Evolutionary conservation across 2,888 invertebrate species (phyloP), one percentile per base, ranked within the genome.

Genomic region (Gandaritis pyraliata): DNA sequence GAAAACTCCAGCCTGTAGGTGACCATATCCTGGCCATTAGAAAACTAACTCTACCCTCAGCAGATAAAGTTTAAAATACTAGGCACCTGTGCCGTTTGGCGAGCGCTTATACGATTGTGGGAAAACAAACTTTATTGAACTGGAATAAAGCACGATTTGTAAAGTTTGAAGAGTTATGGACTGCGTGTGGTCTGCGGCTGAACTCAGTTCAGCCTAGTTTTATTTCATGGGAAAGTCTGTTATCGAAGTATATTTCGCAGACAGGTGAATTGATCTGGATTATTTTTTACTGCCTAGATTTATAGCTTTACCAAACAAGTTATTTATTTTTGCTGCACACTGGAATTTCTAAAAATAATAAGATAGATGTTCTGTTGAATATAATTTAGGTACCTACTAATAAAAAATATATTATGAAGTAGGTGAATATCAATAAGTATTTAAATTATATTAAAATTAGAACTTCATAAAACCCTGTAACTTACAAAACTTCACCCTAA

Each of bases 241-340:
- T 65, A 57, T 61, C 58, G 57, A 60, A 60, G 43, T 16, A 50
- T 66, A 71, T 68, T 72, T 66, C 50, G 70, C 70, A 65, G 72
- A 72, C 76, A 72, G 67, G 69, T 77, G 72, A 72, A 71, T 74
- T 70, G 70, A 66, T 55, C 63, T 66, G 63, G 70, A 61, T 62
- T 58, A 23, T 50, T 33, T 33, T 48, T 33, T 48, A 33, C 11
- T 30, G 30, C 29, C 23, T 30, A 12, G 30, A 13, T 23, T 46
- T 23, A 46, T 46, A n/a, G 23, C 43, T 43, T 43, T 43, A 46
- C 46, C n/a, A 23, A 45, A 23, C 23, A 7, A 43, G 16, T 43
- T 41, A 6, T 41, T 15, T 41, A 13, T 41, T 15, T 39, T 43
- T 43, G 16, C 12, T n/a, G n/a, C 11, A 6, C 33, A 33, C 1